phyloP scores from a whole-genome alignment of 2,113 vertebrate species.

The Dicaeum eximium region DNA sequence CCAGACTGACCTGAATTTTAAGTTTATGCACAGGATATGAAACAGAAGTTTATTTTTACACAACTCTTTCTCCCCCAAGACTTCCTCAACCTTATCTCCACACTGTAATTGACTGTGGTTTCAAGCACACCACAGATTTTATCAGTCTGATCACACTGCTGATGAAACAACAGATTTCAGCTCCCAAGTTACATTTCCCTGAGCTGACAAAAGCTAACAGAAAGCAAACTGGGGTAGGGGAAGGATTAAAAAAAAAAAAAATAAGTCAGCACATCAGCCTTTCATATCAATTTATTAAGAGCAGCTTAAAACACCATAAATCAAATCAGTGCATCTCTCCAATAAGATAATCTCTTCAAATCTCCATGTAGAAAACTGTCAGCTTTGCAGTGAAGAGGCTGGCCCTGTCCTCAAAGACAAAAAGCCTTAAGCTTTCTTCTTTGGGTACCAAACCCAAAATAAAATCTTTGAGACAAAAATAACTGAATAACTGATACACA shows the following conservation, averaged over 20 bases:
- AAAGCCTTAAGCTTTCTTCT: not conserved
- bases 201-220: not conserved
- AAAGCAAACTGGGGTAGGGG: not conserved
- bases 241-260: not conserved
- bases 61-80: not conserved
- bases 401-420: not conserved
- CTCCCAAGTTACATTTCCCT: not conserved
- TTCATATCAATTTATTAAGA: not conserved
- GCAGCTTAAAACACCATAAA: not conserved
- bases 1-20: not conserved
- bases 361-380: not conserved
- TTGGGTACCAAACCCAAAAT: not conserved
- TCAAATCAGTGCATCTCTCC: not conserved
- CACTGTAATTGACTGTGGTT: not conserved
- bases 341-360: not conserved
- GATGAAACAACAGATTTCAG: not conserved
- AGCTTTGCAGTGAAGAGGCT: not conserved
- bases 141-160: not conserved
- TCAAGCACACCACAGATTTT: not conserved
- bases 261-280: not conserved
- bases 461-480: not conserved
- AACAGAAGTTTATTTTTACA: not conserved
- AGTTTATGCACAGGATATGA: not conserved
- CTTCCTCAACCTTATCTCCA: not conserved
- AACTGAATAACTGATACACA: not conserved